A percentile compares a stretch with the other conserved stretches of the same genome.
phyloP scores from a whole-genome alignment of 2,113 vertebrate species.

The Gymnocephalus cernua region DNA sequence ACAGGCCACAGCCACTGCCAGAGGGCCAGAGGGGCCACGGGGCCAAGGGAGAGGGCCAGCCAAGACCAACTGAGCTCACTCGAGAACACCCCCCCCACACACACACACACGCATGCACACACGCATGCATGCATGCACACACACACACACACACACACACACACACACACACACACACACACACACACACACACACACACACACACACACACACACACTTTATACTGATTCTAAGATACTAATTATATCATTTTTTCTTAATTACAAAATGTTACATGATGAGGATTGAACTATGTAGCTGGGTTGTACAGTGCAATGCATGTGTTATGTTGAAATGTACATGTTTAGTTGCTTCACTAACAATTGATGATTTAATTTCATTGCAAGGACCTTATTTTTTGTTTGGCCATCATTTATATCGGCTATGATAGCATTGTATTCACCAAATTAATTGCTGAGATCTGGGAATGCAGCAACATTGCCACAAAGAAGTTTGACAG shows the following conservation, averaged over 20 bases:
- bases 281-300: background rate
- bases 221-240: background rate
- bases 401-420: background rate
- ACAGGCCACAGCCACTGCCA: slow-evolving; percentile 80
- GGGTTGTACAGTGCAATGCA: background rate
- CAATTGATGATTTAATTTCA: background rate
- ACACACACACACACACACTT: too few species aligned
- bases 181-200: too few species aligned
- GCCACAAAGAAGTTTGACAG: background rate
- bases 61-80: slow-evolving; percentile 58
- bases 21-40: slow-evolving; percentile 74
- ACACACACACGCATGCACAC: too few species aligned
- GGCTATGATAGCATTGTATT: background rate
- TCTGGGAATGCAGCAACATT: background rate
- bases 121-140: too few species aligned
- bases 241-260: background rate
- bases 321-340: background rate
- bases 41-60: slow-evolving; percentile 70
- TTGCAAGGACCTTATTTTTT: background rate
- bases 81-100: background rate
- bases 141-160: slow-evolving; percentile 17
- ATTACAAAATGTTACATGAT: background rate
- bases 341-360: slow-evolving; percentile 1
- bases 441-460: background rate
- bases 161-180: too few species aligned